Evolutionary conservation across 1,140 invertebrate genomes (phyloP), one percentile per base, ranked within the genome.

Genomic region (Musca vetustissima): DNA sequence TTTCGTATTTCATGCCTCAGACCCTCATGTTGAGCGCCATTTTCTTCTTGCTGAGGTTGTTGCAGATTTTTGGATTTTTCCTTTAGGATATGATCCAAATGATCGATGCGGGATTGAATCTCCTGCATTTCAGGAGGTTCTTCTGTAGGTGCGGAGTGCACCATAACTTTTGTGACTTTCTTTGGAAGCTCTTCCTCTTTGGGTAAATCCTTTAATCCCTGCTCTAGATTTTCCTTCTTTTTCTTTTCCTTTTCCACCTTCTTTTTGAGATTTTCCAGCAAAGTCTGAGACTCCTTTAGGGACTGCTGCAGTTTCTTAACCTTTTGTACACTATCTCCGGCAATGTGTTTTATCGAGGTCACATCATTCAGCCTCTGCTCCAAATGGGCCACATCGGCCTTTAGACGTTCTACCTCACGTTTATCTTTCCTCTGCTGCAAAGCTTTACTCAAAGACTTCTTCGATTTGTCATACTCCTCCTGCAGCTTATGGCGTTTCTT

Each of bases 1-100:
- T 93, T 92, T 70, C 89, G 85, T 24, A 95, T 94, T 83, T 95
- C 93, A 71, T 92, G 89, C 24, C 92, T 77, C 70, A 87, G 78
- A 7, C 87, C 85, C 74, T 92, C 90, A 64, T 89, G 88, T 69
- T 91, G 89, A 11, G 36, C 36, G 36, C 36, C 36, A 43, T 43
- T 43, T 72, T 89, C 88, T 9, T 86, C 82, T 0, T 79, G 78
- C 25, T 86, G 86, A 65, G 86, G 86, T 73, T 87, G 89, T 66
- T 90, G 89, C 55, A 90, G 81, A 77, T 89, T 87, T 77, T 88
- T 87, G 0, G 88, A 88, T 74, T 91, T 91, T 75, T 91, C 89
- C 72, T 89, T 90, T 47, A 91, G 76, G 73, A 89, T 88, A 72
- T 87, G 87, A 78, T 90, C 88, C 43, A 91, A 74, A 73, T 90